Conservation (phyloP, 2,797 vertebrate genomes). For the Oreochromis mossambicus region DNA sequence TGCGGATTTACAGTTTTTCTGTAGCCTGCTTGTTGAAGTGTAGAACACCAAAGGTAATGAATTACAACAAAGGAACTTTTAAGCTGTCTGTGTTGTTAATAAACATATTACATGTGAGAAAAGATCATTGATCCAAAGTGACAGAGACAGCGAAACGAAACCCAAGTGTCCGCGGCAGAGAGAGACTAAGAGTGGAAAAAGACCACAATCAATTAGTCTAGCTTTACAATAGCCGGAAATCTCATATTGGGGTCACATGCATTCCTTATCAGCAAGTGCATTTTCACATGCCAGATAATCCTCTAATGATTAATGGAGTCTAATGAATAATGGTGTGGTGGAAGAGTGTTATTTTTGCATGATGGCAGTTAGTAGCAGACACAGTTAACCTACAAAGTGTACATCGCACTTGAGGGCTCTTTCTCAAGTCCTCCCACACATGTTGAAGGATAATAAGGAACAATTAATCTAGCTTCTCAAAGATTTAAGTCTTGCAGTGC, state of each 20-base stretch:
- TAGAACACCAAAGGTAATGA: not conserved
- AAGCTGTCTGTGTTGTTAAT: not conserved
- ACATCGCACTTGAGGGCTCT: conserved; percentile 56
- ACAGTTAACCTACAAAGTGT: conserved; percentile 67
- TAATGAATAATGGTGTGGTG: conserved; percentile 71
- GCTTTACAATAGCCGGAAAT: conserved; percentile 73
- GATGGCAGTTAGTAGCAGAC: conserved; percentile 58
- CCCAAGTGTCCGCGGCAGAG: not conserved
- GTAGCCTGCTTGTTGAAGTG: not conserved
- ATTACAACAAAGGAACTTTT: not conserved
- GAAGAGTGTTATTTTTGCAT: conserved; percentile 68
- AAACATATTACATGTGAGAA: not conserved
- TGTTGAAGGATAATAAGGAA: conserved; percentile 47
- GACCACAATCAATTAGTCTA: conserved; percentile 71
- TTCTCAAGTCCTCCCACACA: conserved; percentile 63
- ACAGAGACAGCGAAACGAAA: not conserved
- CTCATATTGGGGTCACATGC: conserved; percentile 73
- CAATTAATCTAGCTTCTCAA: conserved; percentile 34
- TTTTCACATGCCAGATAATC: conserved; percentile 77
- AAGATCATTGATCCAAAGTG: not conserved
- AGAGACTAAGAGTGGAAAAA: conserved; percentile 32
- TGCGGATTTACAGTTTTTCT: not conserved
- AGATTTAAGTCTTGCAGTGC: not conserved
- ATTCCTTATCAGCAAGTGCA: conserved; percentile 72
- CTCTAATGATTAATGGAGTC: conserved; percentile 73